Base-by-base conservation (phyloP, 53 echinoderm and acorn worm genomes). In the Hippasteria phrygiana region DNA sequence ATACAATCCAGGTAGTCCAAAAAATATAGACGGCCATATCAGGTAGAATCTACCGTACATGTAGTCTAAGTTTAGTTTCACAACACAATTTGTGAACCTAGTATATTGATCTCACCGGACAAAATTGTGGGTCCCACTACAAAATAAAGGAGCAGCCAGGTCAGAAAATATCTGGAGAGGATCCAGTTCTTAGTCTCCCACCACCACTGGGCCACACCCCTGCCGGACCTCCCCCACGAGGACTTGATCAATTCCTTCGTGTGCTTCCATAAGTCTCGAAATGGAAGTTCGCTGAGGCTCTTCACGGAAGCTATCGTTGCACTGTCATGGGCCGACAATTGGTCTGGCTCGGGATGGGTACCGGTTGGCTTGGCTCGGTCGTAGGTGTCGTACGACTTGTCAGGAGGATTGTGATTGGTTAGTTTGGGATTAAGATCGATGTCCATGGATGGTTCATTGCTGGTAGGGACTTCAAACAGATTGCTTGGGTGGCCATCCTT, bases 81-180 rank as follows among this genome's bases (percentile, higher is more conserved):
- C n/a, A n/a, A 39, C 73, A 41, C 10, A 38, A 35, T 43, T 27
- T 35, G 22, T 1, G 22, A 39, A 35, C 10, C 17, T 38, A 5
- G 18, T 14, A 40, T 45, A 45, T 7, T 43, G 39, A 22, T 66
- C 89, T 89, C 63, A 89, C 89, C 89, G 26, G 41, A 67, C 20
- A 89, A 47, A 53, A 89, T 47, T 16, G 29, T 40, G 5, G 39
- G 38, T 22, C 67, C 74, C 7, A 79, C 38, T 53, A 78, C 20
- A 53, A 35, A 69, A 53, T 79, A 79, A 3, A 83, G 87, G 42
- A 87, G 48, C 14, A 91, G 56, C 91, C 91, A 91, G 1, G 70
- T 77, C 34, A 87, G 55, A 55, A 91, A 91, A 55, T 77, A 91
- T 35, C 77, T 46, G 12, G 91, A 91, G 53, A 87, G 75, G 39